Percentiles rank a stretch among this genome's conserved stretches.
These are phyloP conservation scores for Phylloscopus trochiloides DNA, from an alignment of 2,113 vertebrate species.

Conservation along the genomic window DNA sequence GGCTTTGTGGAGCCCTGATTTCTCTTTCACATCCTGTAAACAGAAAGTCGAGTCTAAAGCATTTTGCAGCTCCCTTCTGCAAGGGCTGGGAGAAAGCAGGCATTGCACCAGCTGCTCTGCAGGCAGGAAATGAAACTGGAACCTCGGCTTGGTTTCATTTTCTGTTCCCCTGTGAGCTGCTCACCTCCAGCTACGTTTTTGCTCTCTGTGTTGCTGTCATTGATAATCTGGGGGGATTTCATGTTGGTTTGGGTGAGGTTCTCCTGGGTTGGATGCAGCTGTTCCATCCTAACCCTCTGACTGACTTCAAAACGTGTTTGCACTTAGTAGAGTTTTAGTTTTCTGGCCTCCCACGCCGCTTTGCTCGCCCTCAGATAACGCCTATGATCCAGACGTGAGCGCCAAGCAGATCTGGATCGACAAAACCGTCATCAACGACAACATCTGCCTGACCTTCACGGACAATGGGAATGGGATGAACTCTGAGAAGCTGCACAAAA, in stretches of 20 bases:
- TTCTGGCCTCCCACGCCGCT: not conserved
- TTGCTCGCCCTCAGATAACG: constrained; percentile 82
- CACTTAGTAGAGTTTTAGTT: not conserved
- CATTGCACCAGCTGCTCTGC: not conserved
- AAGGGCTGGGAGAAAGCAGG: not conserved
- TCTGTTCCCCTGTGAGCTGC: accelerated
- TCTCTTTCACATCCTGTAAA: not conserved
- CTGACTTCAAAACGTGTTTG: not conserved
- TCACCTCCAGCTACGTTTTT: not conserved
- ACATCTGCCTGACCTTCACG: constrained; percentile 86
- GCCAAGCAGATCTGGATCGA: constrained; percentile 96
- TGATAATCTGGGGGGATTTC: not conserved
- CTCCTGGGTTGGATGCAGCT: not conserved
- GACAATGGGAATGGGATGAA: constrained; percentile 93
- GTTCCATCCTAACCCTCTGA: not conserved
- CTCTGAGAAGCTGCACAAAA: constrained; percentile 86
- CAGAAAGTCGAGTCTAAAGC: not conserved
- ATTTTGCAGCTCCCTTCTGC: not conserved
- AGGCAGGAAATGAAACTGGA: not conserved
- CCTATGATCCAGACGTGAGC: constrained; percentile 93
- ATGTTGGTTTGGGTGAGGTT: not conserved
- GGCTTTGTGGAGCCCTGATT: not conserved
- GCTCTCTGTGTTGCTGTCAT: not conserved
- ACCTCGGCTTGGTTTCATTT: not conserved
- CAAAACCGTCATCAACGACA: constrained; percentile 79